These are phyloP conservation scores for Pogonus chalceus DNA, from an alignment of 1,140 invertebrate genomes.

Conservation along the genomic window DNA sequence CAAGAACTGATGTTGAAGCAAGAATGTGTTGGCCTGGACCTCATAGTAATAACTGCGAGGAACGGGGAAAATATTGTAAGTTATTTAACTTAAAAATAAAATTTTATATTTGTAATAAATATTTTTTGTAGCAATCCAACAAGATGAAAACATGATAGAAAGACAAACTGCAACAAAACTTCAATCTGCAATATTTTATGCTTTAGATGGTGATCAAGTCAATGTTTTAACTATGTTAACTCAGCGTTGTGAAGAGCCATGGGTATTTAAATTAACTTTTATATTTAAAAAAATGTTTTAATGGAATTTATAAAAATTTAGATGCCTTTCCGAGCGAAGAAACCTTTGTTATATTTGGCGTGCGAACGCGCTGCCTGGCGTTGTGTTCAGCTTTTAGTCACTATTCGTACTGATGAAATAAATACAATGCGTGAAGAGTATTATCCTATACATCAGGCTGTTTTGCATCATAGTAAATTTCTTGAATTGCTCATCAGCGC, in stretches of 20 bases:
- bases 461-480: slow-evolving; percentile 55
- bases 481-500: slow-evolving; percentile 52
- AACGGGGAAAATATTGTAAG: slow-evolving; percentile 46
- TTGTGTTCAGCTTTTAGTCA: slow-evolving; percentile 53
- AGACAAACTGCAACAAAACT: slow-evolving; percentile 44
- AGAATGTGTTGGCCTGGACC: slow-evolving; percentile 58
- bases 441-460: slow-evolving; percentile 64
- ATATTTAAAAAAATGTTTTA: background rate
- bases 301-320: background rate
- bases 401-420: slow-evolving; percentile 57
- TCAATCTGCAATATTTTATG: slow-evolving; percentile 62
- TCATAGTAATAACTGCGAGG: slow-evolving; percentile 60
- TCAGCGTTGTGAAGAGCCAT: slow-evolving; percentile 58
- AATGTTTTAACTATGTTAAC: slow-evolving; percentile 51
- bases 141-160: slow-evolving; percentile 31
- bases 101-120: slow-evolving; percentile 4
- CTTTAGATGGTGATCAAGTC: slow-evolving; percentile 61
- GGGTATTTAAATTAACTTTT: slow-evolving; percentile 46
- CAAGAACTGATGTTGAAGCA: slow-evolving; percentile 43
- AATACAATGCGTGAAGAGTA: slow-evolving; percentile 67
- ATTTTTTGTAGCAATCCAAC: slow-evolving; percentile 24
- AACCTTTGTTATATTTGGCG: slow-evolving; percentile 54
- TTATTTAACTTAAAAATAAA: slow-evolving; percentile 10
- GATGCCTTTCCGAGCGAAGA: slow-evolving; percentile 37
- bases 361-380: slow-evolving; percentile 61